Evolutionary conservation across 92 coral and sea anemone species (phyloP).

Genomic region (Actinostola sp.): DNA sequence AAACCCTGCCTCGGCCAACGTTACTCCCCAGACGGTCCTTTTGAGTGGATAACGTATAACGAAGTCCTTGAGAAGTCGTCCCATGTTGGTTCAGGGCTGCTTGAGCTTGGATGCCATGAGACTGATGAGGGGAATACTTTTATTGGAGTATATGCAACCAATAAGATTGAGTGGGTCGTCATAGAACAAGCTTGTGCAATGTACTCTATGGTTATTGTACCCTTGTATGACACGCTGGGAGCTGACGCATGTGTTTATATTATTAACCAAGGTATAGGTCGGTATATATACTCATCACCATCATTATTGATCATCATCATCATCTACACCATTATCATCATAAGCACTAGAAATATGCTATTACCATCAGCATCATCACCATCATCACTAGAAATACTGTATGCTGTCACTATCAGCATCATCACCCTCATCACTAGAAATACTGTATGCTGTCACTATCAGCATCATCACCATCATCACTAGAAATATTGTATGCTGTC

Average conservation of each 20-base stretch:
- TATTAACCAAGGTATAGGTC: slow-evolving; percentile 86
- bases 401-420: no score
- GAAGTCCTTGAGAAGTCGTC: slow-evolving; percentile 85
- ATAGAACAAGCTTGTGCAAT: slow-evolving; percentile 92
- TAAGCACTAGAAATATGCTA: no score
- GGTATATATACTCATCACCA: neutral
- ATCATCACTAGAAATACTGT: no score
- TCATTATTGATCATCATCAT: neutral
- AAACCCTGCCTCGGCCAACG: slow-evolving; percentile 92
- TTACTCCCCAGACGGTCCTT: slow-evolving; percentile 76
- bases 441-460: no score
- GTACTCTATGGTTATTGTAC: slow-evolving; percentile 80
- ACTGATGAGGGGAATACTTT: slow-evolving; percentile 53
- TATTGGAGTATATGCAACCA: slow-evolving; percentile 93
- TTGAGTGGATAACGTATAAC: slow-evolving; percentile 88
- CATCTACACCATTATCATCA: no score
- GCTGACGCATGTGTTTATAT: slow-evolving; percentile 89
- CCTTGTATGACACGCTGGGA: slow-evolving; percentile 91
- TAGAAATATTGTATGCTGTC: no score
- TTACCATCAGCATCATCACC: no score
- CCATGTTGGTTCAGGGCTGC: slow-evolving; percentile 79
- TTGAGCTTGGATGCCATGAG: slow-evolving; percentile 71
- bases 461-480: no score
- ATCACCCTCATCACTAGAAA: no score
- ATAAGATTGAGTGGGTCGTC: slow-evolving; percentile 95